Conservation (phyloP, 23 tunicate genomes). For the Ciona savignyi region DNA sequence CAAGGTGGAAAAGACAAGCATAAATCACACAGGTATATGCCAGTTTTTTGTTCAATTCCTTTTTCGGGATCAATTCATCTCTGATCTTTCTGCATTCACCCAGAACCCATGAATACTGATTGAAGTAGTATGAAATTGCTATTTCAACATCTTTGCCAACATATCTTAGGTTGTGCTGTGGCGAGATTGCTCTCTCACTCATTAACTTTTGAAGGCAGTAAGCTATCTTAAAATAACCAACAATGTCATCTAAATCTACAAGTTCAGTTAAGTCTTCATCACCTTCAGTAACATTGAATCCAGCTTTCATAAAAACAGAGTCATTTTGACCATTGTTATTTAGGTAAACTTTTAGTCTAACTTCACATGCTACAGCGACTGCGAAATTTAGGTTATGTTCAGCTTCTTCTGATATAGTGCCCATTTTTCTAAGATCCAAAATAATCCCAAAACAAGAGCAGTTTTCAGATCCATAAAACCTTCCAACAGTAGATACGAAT, state of each 20-base stretch:
- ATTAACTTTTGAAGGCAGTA: neutral
- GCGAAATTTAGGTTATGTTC: conserved; percentile 37
- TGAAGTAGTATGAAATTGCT: neutral
- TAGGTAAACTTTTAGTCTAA: conserved; percentile 50
- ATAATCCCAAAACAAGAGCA: conserved; percentile 43
- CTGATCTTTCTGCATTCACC: neutral
- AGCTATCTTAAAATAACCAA: neutral
- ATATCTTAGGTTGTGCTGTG: neutral
- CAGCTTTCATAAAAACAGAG: neutral
- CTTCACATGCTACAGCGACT: conserved; percentile 64
- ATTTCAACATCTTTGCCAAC: conserved; percentile 8
- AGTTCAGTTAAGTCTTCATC: neutral
- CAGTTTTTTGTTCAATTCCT: neutral
- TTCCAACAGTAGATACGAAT: conserved; percentile 44
- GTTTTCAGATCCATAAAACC: conserved; percentile 12
- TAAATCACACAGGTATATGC: neutral
- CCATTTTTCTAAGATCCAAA: conserved; percentile 10
- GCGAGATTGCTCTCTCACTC: neutral
- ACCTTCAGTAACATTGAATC: neutral
- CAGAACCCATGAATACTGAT: neutral
- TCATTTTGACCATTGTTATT: conserved; percentile 1
- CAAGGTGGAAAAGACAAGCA: neutral
- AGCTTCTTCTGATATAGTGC: conserved; percentile 4
- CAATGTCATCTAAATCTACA: neutral
- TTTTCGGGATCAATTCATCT: neutral